Conservation (phyloP, 1,140 invertebrate species). For the Camponotus vicinus region DNA sequence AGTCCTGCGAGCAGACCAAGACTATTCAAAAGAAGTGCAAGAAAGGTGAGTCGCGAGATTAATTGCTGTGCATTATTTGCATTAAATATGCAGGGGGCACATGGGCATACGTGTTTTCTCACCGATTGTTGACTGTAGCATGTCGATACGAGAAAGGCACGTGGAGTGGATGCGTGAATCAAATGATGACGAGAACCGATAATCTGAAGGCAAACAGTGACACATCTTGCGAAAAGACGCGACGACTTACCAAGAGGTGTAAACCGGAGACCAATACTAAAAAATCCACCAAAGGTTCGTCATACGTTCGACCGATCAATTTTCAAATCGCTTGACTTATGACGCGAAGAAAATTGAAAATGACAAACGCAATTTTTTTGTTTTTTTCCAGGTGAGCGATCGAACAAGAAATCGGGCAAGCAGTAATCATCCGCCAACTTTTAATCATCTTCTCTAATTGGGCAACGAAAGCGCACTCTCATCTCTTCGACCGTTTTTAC, state of each 20-base stretch:
- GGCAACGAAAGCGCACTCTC: slow-evolving; percentile 75
- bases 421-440: slow-evolving; percentile 73
- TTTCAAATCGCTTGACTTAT: neutral
- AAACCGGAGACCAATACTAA: slow-evolving; percentile 89
- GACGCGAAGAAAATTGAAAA: neutral
- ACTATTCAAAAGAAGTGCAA: slow-evolving; percentile 97
- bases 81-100: neutral
- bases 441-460: slow-evolving; percentile 54
- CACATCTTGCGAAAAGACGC: slow-evolving; percentile 90
- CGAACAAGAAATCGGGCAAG: slow-evolving; percentile 79
- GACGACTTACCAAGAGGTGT: slow-evolving; percentile 91
- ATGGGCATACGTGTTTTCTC: neutral
- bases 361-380: no score
- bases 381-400: slow-evolving; percentile 77
- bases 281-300: slow-evolving; percentile 87
- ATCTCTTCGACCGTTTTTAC: slow-evolving; percentile 55
- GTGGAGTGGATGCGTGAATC: slow-evolving; percentile 90
- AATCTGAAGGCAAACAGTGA: slow-evolving; percentile 92
- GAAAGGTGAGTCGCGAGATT: slow-evolving; percentile 89
- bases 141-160: slow-evolving; percentile 93
- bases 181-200: slow-evolving; percentile 90
- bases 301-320: neutral
- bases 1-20: slow-evolving; percentile 92
- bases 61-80: no score
- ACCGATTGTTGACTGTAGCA: slow-evolving; percentile 83